These are phyloP conservation scores for Actenoides hombroni DNA, from an alignment of 2,113 vertebrate genomes.

Conservation along the genomic window DNA sequence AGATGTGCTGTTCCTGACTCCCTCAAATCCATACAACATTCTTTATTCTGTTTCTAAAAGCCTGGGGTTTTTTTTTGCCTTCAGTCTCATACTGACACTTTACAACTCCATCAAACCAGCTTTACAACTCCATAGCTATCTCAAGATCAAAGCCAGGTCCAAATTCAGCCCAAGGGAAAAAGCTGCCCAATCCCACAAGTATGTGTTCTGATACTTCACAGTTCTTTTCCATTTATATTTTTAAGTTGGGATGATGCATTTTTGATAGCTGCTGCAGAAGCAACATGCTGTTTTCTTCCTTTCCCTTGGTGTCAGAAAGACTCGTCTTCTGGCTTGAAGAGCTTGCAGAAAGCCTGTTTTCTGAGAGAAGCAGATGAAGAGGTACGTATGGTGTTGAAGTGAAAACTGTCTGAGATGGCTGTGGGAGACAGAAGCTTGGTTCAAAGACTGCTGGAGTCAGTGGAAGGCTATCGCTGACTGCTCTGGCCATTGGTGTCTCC, in stretches of 20 bases:
- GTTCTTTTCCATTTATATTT: neutral
- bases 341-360: slow-evolving; percentile 37
- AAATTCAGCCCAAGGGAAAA: neutral
- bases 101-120: neutral
- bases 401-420: neutral
- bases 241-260: neutral
- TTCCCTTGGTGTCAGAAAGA: neutral
- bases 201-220: neutral
- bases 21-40: neutral
- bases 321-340: neutral
- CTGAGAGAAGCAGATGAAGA: slow-evolving; percentile 17
- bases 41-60: neutral
- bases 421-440: neutral
- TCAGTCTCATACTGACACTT: neutral
- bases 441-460: neutral
- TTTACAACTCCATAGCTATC: neutral
- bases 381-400: neutral
- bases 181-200: neutral
- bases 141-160: neutral
- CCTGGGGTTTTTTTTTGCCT: neutral
- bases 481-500: neutral
- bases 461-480: neutral
- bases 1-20: neutral
- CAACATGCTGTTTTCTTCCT: neutral
- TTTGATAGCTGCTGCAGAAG: neutral